Evolutionary conservation across 2,113 vertebrate species (phyloP), one percentile per base, ranked within the genome.

Genomic region (Amblyopsis rosae): DNA sequence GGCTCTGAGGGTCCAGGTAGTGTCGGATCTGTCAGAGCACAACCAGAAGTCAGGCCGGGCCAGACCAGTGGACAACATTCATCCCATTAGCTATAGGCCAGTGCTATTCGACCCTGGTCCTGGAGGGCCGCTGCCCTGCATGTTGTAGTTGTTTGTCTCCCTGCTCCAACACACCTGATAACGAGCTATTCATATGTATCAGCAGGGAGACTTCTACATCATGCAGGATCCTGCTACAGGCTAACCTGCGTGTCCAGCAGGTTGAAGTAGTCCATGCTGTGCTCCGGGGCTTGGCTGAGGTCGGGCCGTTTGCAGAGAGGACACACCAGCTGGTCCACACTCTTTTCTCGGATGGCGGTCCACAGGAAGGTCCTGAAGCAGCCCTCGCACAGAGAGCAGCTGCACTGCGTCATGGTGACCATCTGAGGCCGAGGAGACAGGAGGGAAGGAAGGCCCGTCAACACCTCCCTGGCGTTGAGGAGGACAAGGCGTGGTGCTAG

Each of bases 391-490:
- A 93, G 82, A 9, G 89, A 86, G 47, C 93, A 94, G 48, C 75
- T 85, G 76, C 93, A 94, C 83, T 93, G 92, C 1, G 91, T 93
- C 93, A 94, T 94, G 47, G 82, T 88, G 75, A 94, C 76, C 72
- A 94, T 92, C 93, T 94, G 58, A 10, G 48, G 68, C 10, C 17
- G 33, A 64, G 66, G 8, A 67, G 9, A 5, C n/a, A 8, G 70
- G 57, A 80, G 69, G 19, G 58, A 59, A 16, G 51, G n/a, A 11
- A 11, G 57, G 4, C 16, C 60, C 3, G 49, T 13, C 49, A 11
- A 4, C 13, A 50, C 12, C 12, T 35, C 12, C 10, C 58, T 59
- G 4, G 12, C 13, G 15, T 41, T 35, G 16, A 57, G 16, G 12
- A 7, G 33, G 19, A 62, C 60, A 48, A 51, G 11, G 50, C 13